Conservation (phyloP, 2,113 vertebrate species). For the Oreochromis niloticus region DNA sequence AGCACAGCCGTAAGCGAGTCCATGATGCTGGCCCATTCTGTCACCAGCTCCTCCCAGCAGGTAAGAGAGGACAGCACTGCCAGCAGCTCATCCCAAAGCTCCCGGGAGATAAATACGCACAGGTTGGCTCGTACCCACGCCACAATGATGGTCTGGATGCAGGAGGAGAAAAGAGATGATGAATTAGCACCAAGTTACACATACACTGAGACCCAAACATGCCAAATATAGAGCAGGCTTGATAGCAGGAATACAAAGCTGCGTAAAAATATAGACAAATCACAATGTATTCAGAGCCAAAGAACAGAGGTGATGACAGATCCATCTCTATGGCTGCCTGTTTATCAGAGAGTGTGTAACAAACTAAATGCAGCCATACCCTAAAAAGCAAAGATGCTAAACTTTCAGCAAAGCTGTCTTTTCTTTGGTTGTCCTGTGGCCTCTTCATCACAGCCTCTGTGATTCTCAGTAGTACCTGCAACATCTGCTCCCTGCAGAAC, state of each 20-base stretch:
- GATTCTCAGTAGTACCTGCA: conserved; percentile 92
- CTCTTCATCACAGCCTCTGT: conserved; percentile 96
- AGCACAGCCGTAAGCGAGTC: conserved; percentile 92
- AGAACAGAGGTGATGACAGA: not conserved
- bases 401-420: conserved; percentile 87
- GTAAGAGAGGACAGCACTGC: conserved; percentile 89
- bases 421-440: conserved; percentile 85
- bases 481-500: conserved; percentile 89
- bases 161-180: not conserved
- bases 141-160: conserved; percentile 89
- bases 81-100: conserved; percentile 96
- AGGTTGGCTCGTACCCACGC: conserved; percentile 96
- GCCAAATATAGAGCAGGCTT: not conserved
- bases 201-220: not conserved
- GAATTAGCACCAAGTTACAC: not conserved
- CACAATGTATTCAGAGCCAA: not conserved
- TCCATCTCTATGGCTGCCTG: too few species aligned
- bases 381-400: conserved; percentile 90
- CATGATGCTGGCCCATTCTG: conserved; percentile 96
- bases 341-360: not conserved
- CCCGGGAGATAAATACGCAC: conserved; percentile 91
- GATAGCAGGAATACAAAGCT: not conserved
- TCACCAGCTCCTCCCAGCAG: conserved; percentile 93
- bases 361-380: conserved; percentile 69
- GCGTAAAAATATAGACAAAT: not conserved